These are phyloP conservation scores for Drosophila simulans DNA, from an alignment of 1,140 invertebrate genomes.

Conservation along the genomic window DNA sequence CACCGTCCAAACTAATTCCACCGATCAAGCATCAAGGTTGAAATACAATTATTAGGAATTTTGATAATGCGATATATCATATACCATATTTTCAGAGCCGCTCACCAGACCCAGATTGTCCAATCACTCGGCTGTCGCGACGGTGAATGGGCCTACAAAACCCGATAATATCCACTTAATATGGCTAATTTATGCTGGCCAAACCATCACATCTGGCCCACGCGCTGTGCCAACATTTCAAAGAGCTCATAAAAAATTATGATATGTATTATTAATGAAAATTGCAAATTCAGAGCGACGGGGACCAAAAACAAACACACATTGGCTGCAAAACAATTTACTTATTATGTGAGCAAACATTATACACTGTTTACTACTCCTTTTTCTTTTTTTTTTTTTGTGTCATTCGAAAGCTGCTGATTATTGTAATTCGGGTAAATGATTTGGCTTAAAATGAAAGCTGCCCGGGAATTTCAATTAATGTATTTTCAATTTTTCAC, in stretches of 20 bases:
- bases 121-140: conserved; percentile 34
- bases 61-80: conserved; percentile 11
- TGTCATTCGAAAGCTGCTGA: conserved; percentile 34
- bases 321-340: conserved; percentile 45
- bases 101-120: conserved; percentile 42
- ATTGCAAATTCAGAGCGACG: conserved; percentile 60
- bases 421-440: conserved; percentile 68
- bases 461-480: conserved; percentile 64
- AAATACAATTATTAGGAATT: conserved; percentile 25
- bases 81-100: not conserved
- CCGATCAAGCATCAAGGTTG: conserved; percentile 39
- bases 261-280: conserved; percentile 69
- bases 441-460: conserved; percentile 54
- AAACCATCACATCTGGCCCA: conserved; percentile 35
- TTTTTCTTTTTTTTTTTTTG: conserved; percentile 14
- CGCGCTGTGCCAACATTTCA: conserved; percentile 37
- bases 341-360: conserved; percentile 67
- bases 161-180: conserved; percentile 55
- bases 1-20: conserved; percentile 51
- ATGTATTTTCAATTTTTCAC: conserved; percentile 49
- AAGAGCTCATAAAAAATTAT: conserved; percentile 61
- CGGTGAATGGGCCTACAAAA: conserved; percentile 39
- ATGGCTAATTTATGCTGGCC: conserved; percentile 69
- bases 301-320: conserved; percentile 16
- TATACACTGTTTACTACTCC: conserved; percentile 46